These are phyloP conservation scores for Scaptomyza tumidula DNA, from an alignment of 2,888 invertebrate genomes.

Conservation along the genomic window DNA sequence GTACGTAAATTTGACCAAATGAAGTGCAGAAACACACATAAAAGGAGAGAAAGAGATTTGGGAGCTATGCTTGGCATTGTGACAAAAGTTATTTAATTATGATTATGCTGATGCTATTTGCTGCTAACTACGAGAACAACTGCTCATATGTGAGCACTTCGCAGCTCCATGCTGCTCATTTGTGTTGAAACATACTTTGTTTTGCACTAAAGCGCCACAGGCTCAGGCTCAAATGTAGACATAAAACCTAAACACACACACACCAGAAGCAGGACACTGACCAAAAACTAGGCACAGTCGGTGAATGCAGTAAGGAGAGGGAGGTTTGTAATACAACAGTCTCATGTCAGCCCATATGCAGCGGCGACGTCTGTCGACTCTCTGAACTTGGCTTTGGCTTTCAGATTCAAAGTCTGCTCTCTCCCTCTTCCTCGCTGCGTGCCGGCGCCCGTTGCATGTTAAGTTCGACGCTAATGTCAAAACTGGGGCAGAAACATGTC, in stretches of 20 bases:
- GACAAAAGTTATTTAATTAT: conserved; percentile 79
- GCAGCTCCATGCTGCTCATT: conserved; percentile 61
- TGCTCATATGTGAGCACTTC: conserved; percentile 43
- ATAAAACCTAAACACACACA: conserved; percentile 65
- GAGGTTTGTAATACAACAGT: background rate
- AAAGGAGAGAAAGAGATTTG: conserved; percentile 1
- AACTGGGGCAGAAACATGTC: conserved; percentile 61
- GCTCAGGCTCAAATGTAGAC: conserved; percentile 68
- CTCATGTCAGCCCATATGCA: conserved; percentile 58
- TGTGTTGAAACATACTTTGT: conserved; percentile 72
- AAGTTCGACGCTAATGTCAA: conserved; percentile 69
- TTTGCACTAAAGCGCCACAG: conserved; percentile 75
- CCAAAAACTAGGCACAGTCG: background rate
- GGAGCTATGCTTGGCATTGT: conserved; percentile 62
- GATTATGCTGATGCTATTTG: conserved; percentile 64
- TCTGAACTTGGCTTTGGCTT: conserved; percentile 49
- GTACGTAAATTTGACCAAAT: conserved; percentile 73
- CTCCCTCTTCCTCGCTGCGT: too few relatives aligned
- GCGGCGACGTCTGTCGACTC: conserved; percentile 21
- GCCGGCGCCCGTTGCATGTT: conserved; percentile 55
- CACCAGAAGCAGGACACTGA: conserved; percentile 17
- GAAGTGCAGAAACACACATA: conserved; percentile 53
- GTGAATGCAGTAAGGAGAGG: background rate
- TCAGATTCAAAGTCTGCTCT: conserved; percentile 20
- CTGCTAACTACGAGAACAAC: conserved; percentile 49